These are phyloP conservation scores for Drosophila pruinosa DNA, from an alignment of 1,140 invertebrate species.

Conservation along the genomic window DNA sequence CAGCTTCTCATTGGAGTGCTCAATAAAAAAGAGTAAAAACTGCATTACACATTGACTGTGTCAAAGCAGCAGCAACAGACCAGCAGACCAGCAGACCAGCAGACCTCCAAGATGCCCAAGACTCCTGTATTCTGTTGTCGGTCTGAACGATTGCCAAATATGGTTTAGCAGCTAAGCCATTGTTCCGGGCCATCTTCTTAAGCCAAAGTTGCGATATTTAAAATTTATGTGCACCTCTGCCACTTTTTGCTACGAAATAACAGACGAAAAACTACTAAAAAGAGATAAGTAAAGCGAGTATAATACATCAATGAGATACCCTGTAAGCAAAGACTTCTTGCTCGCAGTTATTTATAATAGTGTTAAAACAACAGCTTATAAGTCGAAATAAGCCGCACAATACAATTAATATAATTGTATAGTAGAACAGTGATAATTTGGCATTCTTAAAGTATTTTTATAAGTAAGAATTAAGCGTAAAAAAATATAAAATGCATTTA, in stretches of 20 bases:
- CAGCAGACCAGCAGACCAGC: slow-evolving; percentile 35
- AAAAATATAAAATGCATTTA: no score
- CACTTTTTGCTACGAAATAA: slow-evolving; percentile 19
- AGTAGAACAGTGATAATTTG: no score
- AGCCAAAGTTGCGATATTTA: slow-evolving; percentile 55
- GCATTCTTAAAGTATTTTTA: no score
- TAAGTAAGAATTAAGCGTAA: no score
- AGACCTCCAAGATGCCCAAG: slow-evolving; percentile 30
- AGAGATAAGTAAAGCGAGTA: background rate
- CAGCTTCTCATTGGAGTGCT: slow-evolving; percentile 38
- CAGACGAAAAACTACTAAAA: slow-evolving; percentile 17
- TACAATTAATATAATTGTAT: no score
- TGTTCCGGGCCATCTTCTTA: slow-evolving; percentile 38
- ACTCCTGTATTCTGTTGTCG: slow-evolving; percentile 10
- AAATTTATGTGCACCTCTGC: slow-evolving; percentile 66
- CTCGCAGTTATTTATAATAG: no score
- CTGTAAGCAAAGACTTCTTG: no score
- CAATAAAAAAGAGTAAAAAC: slow-evolving; percentile 76
- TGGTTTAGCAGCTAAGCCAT: slow-evolving; percentile 31
- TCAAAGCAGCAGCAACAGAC: background rate
- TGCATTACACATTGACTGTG: slow-evolving; percentile 56
- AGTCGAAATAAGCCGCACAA: no score
- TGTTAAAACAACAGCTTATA: no score
- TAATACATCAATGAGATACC: background rate
- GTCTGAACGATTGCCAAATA: slow-evolving; percentile 45